Conservation (phyloP, 2,888 invertebrate species). For the Melinaea menophilus region DNA sequence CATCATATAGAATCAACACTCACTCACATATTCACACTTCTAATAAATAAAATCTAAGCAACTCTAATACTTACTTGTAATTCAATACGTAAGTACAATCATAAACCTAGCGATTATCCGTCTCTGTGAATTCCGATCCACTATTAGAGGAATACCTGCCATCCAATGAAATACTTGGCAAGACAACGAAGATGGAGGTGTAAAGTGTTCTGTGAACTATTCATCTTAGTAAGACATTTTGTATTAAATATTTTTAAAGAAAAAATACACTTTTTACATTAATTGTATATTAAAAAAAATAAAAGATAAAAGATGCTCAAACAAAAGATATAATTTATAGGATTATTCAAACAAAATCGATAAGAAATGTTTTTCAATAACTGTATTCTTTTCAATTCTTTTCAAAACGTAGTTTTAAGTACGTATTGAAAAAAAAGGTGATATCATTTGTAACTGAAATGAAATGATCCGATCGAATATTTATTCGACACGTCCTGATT, state of each 20-base stretch:
- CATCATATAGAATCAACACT: no score
- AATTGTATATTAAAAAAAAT: no score
- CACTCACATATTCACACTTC: no score
- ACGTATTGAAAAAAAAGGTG: conserved; percentile 2
- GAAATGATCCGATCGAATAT: neutral
- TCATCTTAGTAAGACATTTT: neutral
- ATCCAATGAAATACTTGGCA: conserved; percentile 11
- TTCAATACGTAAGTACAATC: conserved; percentile 7
- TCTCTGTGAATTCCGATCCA: conserved; percentile 9
- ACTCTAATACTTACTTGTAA: neutral
- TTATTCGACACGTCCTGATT: neutral
- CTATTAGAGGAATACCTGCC: conserved; percentile 10
- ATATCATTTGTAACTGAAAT: neutral
- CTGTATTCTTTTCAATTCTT: neutral
- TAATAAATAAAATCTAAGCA: conserved; percentile 2
- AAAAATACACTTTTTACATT: neutral
- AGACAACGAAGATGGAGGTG: neutral
- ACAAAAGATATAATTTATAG: neutral
- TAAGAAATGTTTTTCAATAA: neutral
- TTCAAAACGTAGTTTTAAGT: neutral
- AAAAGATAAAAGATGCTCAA: no score
- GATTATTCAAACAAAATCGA: conserved; percentile 1
- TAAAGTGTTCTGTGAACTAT: neutral
- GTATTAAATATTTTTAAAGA: neutral
- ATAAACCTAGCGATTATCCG: conserved; percentile 8